These are phyloP conservation scores for Chauna torquata DNA, from an alignment of 2,113 vertebrate species.

Conservation along the genomic window DNA sequence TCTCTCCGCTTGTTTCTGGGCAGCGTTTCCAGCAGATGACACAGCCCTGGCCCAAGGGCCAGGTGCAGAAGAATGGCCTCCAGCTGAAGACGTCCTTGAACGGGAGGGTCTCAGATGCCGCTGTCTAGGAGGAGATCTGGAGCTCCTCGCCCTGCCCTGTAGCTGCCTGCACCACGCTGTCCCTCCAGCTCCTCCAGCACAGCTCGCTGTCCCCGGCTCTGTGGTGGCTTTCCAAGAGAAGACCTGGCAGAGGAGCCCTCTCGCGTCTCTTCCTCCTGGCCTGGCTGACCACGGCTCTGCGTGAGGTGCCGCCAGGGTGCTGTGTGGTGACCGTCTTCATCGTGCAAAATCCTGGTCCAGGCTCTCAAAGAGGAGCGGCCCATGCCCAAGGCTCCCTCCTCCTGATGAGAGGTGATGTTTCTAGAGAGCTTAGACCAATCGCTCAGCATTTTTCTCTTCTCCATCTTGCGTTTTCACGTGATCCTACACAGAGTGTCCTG, in stretches of 20 bases:
- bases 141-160: background rate
- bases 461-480: background rate
- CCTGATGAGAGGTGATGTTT: background rate
- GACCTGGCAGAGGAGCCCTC: background rate
- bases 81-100: slow-evolving; percentile 61
- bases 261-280: background rate
- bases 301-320: background rate
- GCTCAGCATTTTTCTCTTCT: background rate
- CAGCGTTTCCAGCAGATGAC: slow-evolving; percentile 88
- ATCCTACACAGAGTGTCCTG: background rate
- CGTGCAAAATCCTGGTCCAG: background rate
- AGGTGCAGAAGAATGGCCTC: slow-evolving; percentile 70
- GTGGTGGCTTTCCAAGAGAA: background rate
- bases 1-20: slow-evolving; percentile 2
- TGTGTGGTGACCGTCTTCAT: background rate
- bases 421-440: background rate
- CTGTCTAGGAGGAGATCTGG: background rate
- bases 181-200: background rate
- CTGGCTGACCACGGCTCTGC: background rate
- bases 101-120: slow-evolving; percentile 3
- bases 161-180: background rate
- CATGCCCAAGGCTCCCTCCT: background rate
- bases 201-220: background rate
- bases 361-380: background rate
- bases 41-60: slow-evolving; percentile 69